Evolutionary conservation across 2,797 vertebrate genomes (phyloP).

Genomic region (Loriculus beryllinus): DNA sequence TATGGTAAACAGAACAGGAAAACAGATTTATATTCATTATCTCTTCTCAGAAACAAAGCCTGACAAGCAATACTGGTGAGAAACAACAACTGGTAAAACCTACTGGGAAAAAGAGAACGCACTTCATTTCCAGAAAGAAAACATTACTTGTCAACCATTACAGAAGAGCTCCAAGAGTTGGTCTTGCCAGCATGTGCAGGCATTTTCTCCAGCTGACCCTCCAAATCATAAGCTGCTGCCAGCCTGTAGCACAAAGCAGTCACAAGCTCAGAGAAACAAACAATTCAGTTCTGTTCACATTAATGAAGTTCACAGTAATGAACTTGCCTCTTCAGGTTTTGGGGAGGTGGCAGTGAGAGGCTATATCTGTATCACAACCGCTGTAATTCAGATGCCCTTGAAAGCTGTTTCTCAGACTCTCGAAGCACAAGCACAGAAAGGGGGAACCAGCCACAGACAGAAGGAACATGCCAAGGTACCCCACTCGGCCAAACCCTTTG

Average conservation of each 20-base stretch:
- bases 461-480: neutral
- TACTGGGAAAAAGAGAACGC: neutral
- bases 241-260: neutral
- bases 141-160: conserved; percentile 8
- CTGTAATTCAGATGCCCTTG: neutral
- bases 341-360: neutral
- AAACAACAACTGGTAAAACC: conserved; percentile 16
- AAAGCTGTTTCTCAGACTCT: neutral
- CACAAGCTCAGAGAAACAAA: neutral
- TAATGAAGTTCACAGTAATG: neutral
- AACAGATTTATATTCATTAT: conserved; percentile 59
- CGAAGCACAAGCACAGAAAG: fast-evolving
- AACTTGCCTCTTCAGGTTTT: neutral
- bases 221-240: neutral
- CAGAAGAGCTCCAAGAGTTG: neutral
- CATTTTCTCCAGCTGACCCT: conserved; percentile 35
- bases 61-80: conserved; percentile 26
- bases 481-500: fast-evolving
- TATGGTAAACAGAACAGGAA: conserved; percentile 44
- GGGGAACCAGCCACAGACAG: neutral
- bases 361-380: neutral
- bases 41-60: conserved; percentile 52
- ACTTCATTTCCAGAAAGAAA: conserved; percentile 52
- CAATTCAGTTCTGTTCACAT: neutral
- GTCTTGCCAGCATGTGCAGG: neutral